phyloP scores from a whole-genome alignment of 2,797 vertebrate species.

The Chromis chromis region DNA sequence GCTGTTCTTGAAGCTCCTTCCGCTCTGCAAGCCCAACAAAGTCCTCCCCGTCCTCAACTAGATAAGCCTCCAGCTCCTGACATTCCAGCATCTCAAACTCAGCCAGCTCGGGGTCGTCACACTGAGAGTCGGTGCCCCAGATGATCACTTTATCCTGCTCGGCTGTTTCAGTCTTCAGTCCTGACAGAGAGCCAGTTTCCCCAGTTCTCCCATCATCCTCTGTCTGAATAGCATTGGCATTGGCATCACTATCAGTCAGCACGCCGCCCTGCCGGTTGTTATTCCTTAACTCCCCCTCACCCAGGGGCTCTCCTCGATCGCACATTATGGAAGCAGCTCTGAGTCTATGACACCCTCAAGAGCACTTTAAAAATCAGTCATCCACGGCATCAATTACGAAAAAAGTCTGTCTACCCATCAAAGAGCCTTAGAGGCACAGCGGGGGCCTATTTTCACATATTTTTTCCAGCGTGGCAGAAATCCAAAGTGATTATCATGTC shows the following conservation, averaged over 20 bases:
- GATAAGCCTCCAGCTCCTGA: conserved; percentile 85
- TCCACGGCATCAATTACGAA: conserved; percentile 47
- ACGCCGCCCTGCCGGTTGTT: conserved; percentile 85
- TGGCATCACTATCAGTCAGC: conserved; percentile 85
- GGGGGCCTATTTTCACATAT: conserved; percentile 45
- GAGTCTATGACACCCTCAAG: conserved; percentile 53
- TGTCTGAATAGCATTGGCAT: conserved; percentile 90
- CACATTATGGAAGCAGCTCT: conserved; percentile 74
- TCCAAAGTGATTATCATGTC: conserved; percentile 26
- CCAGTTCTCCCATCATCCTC: conserved; percentile 66
- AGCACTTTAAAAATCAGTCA: conserved; percentile 58
- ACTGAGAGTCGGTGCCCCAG: conserved; percentile 83
- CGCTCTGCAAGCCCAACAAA: conserved; percentile 66
- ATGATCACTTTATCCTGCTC: conserved; percentile 84
- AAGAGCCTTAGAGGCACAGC: conserved; percentile 33
- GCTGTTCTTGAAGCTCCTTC: conserved; percentile 22
- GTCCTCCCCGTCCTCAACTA: conserved; percentile 79
- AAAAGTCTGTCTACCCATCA: conserved; percentile 35
- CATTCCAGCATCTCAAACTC: conserved; percentile 87
- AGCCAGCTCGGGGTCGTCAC: conserved; percentile 85
- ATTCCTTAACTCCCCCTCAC: conserved; percentile 84
- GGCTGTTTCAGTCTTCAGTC: conserved; percentile 71
- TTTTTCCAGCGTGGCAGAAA: conserved; percentile 16
- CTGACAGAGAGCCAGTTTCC: conserved; percentile 73
- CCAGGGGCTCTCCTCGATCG: conserved; percentile 61